Evolutionary conservation across 1,140 invertebrate species (phyloP).

Genomic region (Elymnias hypermnestra): DNA sequence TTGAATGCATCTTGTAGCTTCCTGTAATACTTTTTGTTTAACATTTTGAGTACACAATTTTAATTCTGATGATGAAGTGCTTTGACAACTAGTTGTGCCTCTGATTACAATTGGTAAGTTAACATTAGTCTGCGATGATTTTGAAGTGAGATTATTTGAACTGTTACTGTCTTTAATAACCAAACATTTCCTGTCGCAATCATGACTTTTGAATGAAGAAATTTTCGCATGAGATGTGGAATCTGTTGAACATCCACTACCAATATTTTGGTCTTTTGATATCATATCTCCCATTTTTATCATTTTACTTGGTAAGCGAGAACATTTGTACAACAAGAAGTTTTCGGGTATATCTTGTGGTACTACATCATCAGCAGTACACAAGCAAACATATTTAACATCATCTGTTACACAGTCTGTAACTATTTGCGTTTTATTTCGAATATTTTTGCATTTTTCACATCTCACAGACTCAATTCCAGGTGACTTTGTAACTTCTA

Average conservation of each 20-base stretch:
- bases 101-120: constrained; percentile 28
- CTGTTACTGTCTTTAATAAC: constrained; percentile 24
- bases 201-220: constrained; percentile 18
- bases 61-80: constrained; percentile 20
- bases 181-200: constrained; percentile 22
- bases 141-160: constrained; percentile 26
- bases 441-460: constrained; percentile 19
- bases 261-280: constrained; percentile 25
- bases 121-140: constrained; percentile 55
- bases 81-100: constrained; percentile 22
- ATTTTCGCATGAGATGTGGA: constrained; percentile 10
- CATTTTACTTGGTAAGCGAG: constrained; percentile 32
- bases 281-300: constrained; percentile 22
- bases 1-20: constrained; percentile 48
- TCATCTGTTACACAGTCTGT: constrained; percentile 31
- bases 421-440: constrained; percentile 17
- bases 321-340: constrained; percentile 58
- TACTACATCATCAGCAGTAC: constrained; percentile 26
- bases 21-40: constrained; percentile 24
- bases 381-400: constrained; percentile 61
- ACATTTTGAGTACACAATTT: constrained; percentile 10
- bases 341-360: constrained; percentile 37
- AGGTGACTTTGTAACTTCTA: not conserved
- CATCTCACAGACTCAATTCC: constrained; percentile 8
- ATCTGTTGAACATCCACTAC: constrained; percentile 16